Evolutionary conservation across 2,888 invertebrate genomes (phyloP).

Genomic region (Drosophila demipolita): DNA sequence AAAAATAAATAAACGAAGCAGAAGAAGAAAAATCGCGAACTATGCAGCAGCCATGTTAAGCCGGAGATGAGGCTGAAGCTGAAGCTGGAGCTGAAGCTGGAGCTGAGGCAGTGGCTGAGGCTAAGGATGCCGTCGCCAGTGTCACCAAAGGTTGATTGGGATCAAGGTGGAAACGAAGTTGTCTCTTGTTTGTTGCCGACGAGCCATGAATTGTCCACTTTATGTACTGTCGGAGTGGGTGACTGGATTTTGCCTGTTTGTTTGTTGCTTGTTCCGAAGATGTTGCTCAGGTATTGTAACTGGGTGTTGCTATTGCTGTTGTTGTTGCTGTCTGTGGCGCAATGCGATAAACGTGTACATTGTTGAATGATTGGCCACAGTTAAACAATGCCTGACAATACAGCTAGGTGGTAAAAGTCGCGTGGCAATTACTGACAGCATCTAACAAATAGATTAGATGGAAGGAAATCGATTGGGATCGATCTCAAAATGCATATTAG

Average conservation of each 20-base stretch:
- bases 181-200: conserved; percentile 64
- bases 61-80: conserved; percentile 9
- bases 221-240: conserved; percentile 61
- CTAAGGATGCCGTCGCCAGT: conserved; percentile 48
- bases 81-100: conserved; percentile 11
- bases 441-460: neutral
- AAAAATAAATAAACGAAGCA: conserved; percentile 5
- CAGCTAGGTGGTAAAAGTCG: conserved; percentile 1
- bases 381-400: conserved; percentile 1
- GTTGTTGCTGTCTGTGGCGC: conserved; percentile 22
- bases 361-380: conserved; percentile 32
- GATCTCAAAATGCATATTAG: neutral
- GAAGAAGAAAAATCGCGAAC: conserved; percentile 29
- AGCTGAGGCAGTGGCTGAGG: conserved; percentile 3
- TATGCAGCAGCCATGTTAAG: conserved; percentile 62
- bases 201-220: conserved; percentile 75
- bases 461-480: neutral
- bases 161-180: conserved; percentile 79
- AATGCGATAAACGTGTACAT: conserved; percentile 44
- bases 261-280: conserved; percentile 20
- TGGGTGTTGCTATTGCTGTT: conserved; percentile 17
- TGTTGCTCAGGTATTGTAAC: conserved; percentile 10
- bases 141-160: conserved; percentile 81
- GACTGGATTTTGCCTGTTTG: conserved; percentile 25
- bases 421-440: neutral